These are phyloP conservation scores for Nephrotoma appendiculata DNA, from an alignment of 2,888 invertebrate species.

Conservation along the genomic window DNA sequence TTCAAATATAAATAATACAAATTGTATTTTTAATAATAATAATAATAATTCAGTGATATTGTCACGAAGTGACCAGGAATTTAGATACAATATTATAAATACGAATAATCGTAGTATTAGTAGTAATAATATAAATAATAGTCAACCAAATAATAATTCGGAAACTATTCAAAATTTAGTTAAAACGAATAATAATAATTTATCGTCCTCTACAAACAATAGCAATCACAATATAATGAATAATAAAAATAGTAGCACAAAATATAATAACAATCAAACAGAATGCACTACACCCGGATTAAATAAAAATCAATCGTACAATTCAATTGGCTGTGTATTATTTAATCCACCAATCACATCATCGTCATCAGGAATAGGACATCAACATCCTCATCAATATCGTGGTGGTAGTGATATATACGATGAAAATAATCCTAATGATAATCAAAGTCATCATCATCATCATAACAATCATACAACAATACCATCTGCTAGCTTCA, in stretches of 20 bases:
- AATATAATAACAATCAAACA: slow-evolving; percentile 21
- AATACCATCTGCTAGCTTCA: slow-evolving; percentile 16
- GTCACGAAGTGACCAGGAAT: slow-evolving; percentile 31
- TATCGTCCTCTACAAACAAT: background rate
- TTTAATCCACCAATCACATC: background rate
- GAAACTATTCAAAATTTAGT: slow-evolving; percentile 10
- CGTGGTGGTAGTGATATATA: background rate
- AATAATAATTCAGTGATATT: slow-evolving; percentile 10
- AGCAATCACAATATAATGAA: background rate
- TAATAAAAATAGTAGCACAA: slow-evolving; percentile 14
- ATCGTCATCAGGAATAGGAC: slow-evolving; percentile 16
- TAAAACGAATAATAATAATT: slow-evolving; percentile 20
- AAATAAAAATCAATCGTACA: slow-evolving; percentile 14
- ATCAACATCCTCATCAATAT: slow-evolving; percentile 19
- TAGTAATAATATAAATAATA: slow-evolving; percentile 9
- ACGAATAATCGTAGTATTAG: slow-evolving; percentile 9
- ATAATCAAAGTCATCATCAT: slow-evolving; percentile 13
- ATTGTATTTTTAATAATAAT: slow-evolving; percentile 3
- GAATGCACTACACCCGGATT: slow-evolving; percentile 7
- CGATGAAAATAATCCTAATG: background rate
- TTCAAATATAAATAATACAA: slow-evolving; percentile 13
- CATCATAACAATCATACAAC: slow-evolving; percentile 21
- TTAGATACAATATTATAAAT: slow-evolving; percentile 23
- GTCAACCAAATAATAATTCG: slow-evolving; percentile 5
- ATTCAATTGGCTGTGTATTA: slow-evolving; percentile 24